Percentiles rank a stretch among this genome's conserved stretches.
Evolutionary conservation across 1,140 invertebrate species (phyloP).

Genomic region (Globodera ellingtonae): DNA sequence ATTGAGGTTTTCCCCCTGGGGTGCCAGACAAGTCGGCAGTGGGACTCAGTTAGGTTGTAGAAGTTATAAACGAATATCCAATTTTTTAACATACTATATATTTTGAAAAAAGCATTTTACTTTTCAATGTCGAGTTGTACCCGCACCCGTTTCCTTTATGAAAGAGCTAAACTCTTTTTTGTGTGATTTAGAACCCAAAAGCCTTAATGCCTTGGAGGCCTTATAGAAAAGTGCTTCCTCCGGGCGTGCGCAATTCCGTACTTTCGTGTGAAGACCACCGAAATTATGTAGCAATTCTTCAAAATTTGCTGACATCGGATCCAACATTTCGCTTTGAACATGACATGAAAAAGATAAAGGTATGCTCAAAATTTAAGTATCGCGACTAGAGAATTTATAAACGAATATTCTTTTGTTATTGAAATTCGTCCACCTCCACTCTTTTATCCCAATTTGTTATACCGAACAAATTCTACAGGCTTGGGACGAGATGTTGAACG

Average conservation of each 20-base stretch:
- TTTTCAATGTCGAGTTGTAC: too few relatives aligned
- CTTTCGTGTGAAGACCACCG: slow-evolving; percentile 11
- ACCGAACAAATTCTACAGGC: neutral
- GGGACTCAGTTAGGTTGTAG: too few relatives aligned
- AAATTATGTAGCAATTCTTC: slow-evolving; percentile 18
- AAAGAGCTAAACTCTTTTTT: neutral
- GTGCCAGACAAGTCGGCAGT: too few relatives aligned
- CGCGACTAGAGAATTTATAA: neutral
- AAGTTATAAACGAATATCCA: too few relatives aligned
- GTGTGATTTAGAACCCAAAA: slow-evolving; percentile 1
- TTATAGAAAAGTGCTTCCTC: neutral
- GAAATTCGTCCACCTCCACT: too few relatives aligned
- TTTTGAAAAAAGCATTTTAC: too few relatives aligned
- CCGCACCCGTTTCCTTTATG: too few relatives aligned
- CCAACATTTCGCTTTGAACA: slow-evolving; percentile 7
- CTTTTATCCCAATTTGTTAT: neutral
- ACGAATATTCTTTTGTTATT: too few relatives aligned
- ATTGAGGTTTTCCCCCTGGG: too few relatives aligned
- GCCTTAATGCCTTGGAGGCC: slow-evolving; percentile 17
- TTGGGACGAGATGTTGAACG: neutral
- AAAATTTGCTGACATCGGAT: neutral
- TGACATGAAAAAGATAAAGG: slow-evolving; percentile 14
- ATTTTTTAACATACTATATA: too few relatives aligned
- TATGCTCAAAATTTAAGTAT: neutral
- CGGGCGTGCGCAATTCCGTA: neutral